Evolutionary conservation across 1,140 invertebrate species (phyloP).

Genomic region (Drosophila tristis): DNA sequence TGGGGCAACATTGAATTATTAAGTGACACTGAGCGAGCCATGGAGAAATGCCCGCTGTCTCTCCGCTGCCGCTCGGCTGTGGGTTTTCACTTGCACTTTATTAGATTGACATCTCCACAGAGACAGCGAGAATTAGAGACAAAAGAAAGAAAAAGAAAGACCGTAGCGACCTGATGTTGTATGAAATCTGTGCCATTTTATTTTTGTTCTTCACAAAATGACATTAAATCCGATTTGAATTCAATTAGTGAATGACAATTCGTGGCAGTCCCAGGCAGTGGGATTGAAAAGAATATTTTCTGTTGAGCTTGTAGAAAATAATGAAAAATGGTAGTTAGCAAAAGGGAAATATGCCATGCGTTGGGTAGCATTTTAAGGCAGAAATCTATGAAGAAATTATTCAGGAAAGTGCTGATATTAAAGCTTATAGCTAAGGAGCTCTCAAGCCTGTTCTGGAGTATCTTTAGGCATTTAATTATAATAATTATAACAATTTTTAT

Average conservation of each 20-base stretch:
- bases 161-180: neutral
- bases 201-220: slow-evolving; percentile 25
- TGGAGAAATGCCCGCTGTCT: slow-evolving; percentile 12
- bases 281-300: neutral
- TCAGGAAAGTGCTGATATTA: too few species aligned
- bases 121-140: slow-evolving; percentile 6
- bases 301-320: too few species aligned
- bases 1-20: slow-evolving; percentile 65
- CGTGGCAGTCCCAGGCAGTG: neutral
- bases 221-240: slow-evolving; percentile 67
- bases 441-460: too few species aligned
- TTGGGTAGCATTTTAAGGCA: too few species aligned
- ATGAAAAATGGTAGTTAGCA: too few species aligned
- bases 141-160: slow-evolving; percentile 17
- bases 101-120: slow-evolving; percentile 54
- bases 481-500: too few species aligned
- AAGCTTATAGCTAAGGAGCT: too few species aligned
- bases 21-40: slow-evolving; percentile 60
- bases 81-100: slow-evolving; percentile 60
- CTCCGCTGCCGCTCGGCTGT: neutral
- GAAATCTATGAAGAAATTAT: too few species aligned
- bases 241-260: slow-evolving; percentile 51
- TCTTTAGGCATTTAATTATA: too few species aligned
- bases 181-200: slow-evolving; percentile 44
- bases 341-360: too few species aligned